Evolutionary conservation across 2,888 invertebrate genomes (phyloP).

Genomic region (Halictus ligatus): DNA sequence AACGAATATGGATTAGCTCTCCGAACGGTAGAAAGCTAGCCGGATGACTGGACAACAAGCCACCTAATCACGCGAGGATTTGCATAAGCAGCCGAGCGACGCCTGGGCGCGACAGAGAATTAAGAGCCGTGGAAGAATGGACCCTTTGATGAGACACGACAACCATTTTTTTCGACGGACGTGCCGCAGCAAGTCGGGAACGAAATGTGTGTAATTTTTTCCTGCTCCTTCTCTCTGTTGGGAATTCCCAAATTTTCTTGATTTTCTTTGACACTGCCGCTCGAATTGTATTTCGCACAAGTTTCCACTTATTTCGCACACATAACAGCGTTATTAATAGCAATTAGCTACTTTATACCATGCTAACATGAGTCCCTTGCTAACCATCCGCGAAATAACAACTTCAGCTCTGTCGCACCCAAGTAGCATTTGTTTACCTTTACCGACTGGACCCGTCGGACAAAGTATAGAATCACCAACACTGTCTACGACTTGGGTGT

Average conservation of each 20-base stretch:
- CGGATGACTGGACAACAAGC: slow-evolving; percentile 40
- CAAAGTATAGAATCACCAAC: not conserved
- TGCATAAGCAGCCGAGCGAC: slow-evolving; percentile 43
- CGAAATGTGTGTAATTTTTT: not conserved
- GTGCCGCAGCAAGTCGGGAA: not conserved
- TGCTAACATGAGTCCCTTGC: too few species aligned
- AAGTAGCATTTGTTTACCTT: not conserved
- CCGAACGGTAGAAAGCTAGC: slow-evolving; percentile 41
- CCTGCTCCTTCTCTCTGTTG: too few species aligned
- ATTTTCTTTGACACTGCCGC: too few species aligned
- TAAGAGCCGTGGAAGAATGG: slow-evolving; percentile 23
- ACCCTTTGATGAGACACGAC: slow-evolving; percentile 8
- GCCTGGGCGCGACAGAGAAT: slow-evolving; percentile 18
- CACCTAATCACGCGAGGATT: slow-evolving; percentile 54
- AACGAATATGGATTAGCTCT: slow-evolving; percentile 56
- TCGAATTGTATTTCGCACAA: too few species aligned
- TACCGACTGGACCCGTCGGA: not conserved
- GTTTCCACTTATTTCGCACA: too few species aligned
- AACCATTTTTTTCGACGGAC: not conserved
- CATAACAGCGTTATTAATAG: too few species aligned
- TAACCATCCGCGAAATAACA: too few species aligned
- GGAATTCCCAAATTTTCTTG: not conserved
- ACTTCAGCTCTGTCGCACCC: not conserved
- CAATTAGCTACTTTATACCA: too few species aligned
- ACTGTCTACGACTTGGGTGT: not conserved